Conservation (phyloP, 1,140 invertebrate genomes). For the Nixonia krombeini region DNA sequence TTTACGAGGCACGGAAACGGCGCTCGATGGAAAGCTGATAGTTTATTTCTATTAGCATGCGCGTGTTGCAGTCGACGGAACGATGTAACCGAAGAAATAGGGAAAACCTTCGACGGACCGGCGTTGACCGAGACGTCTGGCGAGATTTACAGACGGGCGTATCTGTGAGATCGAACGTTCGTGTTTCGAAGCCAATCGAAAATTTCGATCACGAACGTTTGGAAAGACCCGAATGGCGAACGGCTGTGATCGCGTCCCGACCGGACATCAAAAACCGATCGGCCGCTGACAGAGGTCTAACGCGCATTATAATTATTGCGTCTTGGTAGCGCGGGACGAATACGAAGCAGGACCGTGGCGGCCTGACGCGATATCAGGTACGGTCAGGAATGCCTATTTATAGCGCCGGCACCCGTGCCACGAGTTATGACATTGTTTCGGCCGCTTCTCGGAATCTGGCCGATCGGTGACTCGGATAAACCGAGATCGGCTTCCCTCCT, state of each 20-base stretch:
- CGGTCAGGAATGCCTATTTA: constrained; percentile 62
- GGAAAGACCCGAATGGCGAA: constrained; percentile 13
- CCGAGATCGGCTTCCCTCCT: constrained; percentile 38
- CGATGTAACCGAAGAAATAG: no score
- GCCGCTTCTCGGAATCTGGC: constrained; percentile 68
- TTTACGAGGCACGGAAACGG: no score
- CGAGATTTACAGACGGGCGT: constrained; percentile 42
- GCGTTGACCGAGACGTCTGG: constrained; percentile 32
- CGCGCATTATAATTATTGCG: constrained; percentile 64
- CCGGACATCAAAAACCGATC: constrained; percentile 60
- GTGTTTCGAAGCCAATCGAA: constrained; percentile 39
- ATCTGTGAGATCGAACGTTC: constrained; percentile 34
- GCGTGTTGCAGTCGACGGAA: no score
- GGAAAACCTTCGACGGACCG: constrained; percentile 2
- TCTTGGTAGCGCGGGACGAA: constrained; percentile 50
- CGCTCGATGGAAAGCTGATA: no score
- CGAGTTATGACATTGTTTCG: constrained; percentile 72
- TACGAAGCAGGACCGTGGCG: constrained; percentile 47
- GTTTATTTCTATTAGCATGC: no score
- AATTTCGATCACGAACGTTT: constrained; percentile 62
- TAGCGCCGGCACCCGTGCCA: constrained; percentile 58
- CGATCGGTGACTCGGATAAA: constrained; percentile 40
- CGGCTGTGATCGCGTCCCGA: constrained; percentile 35
- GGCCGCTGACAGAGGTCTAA: constrained; percentile 53
- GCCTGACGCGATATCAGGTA: constrained; percentile 46